A percentile compares a stretch with the other conserved stretches of the same genome.
Conservation (phyloP, 1,140 invertebrate genomes). For the Physella acuta region DNA sequence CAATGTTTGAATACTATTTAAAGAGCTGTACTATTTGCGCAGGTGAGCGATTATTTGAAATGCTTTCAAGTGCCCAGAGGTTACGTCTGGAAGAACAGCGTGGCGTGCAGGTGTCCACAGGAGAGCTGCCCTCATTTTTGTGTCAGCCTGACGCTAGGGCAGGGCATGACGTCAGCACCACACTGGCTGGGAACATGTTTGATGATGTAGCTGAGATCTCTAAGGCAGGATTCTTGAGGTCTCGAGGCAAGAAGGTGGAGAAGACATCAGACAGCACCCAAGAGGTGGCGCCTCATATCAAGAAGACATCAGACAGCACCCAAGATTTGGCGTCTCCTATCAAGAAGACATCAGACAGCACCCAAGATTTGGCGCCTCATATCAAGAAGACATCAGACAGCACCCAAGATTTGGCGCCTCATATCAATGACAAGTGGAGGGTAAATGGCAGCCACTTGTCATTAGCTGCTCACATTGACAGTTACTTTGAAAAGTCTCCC, state of each 20-base stretch:
- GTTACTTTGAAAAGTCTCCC: constrained; percentile 33
- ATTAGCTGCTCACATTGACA: constrained; percentile 28
- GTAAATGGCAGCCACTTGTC: constrained; percentile 35
- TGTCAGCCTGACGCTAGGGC: background rate
- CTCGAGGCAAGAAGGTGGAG: no score
- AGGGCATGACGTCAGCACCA: background rate
- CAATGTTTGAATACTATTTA: constrained; percentile 1
- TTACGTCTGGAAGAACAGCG: constrained; percentile 78
- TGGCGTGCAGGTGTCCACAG: constrained; percentile 59
- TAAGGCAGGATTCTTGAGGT: background rate
- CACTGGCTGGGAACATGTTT: constrained; percentile 29
- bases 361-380: background rate
- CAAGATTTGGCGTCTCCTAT: background rate
- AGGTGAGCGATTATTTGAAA: constrained; percentile 65
- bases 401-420: background rate
- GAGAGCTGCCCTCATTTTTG: constrained; percentile 77
- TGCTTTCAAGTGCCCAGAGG: constrained; percentile 74
- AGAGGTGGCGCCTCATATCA: background rate
- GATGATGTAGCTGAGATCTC: constrained; percentile 20
- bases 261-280: background rate
- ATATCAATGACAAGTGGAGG: constrained; percentile 31
- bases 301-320: background rate
- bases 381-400: background rate
- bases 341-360: background rate
- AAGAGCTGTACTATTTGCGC: constrained; percentile 10